phyloP scores from a whole-genome alignment of 2,888 invertebrate species.

The Odontocolon sp. region DNA sequence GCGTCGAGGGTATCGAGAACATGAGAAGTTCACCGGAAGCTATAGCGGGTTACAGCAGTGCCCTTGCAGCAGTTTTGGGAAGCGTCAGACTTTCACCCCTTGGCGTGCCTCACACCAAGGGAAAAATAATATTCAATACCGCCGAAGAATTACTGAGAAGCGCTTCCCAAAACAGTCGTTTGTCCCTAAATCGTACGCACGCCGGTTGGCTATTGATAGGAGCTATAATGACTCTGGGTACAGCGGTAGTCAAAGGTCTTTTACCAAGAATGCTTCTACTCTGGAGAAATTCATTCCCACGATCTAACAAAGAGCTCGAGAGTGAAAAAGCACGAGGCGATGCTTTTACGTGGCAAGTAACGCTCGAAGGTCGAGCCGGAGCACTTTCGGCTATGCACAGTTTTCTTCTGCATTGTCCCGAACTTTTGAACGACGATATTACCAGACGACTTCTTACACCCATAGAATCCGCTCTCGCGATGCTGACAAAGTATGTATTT shows the following conservation, averaged over 20 bases:
- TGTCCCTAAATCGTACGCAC: constrained; percentile 96
- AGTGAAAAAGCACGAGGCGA: constrained; percentile 98
- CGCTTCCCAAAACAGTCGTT: constrained; percentile 97
- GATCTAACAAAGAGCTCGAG: constrained; percentile 97
- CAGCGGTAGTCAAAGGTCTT: constrained; percentile 95
- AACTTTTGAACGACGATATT: constrained; percentile 95
- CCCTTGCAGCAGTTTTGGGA: constrained; percentile 95
- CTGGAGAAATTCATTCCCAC: constrained; percentile 99
- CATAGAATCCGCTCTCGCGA: constrained; percentile 96
- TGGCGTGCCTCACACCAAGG: constrained; percentile 97
- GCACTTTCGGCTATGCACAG: constrained; percentile 98
- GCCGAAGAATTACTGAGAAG: constrained; percentile 98
- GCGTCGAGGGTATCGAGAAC: constrained; percentile 93
- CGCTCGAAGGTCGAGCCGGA: constrained; percentile 97
- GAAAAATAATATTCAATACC: constrained; percentile 97
- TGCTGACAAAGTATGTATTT: constrained; percentile 91
- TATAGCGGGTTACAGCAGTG: constrained; percentile 95
- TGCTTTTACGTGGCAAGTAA: constrained; percentile 99
- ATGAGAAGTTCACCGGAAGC: constrained; percentile 94
- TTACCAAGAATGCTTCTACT: constrained; percentile 95
- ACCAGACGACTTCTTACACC: constrained; percentile 93
- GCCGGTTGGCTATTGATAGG: constrained; percentile 99
- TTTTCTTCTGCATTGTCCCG: constrained; percentile 94
- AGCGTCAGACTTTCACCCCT: constrained; percentile 94
- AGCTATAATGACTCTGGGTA: constrained; percentile 97